Conservation (phyloP, 2,888 invertebrate species). For the Uropetala carovei region DNA sequence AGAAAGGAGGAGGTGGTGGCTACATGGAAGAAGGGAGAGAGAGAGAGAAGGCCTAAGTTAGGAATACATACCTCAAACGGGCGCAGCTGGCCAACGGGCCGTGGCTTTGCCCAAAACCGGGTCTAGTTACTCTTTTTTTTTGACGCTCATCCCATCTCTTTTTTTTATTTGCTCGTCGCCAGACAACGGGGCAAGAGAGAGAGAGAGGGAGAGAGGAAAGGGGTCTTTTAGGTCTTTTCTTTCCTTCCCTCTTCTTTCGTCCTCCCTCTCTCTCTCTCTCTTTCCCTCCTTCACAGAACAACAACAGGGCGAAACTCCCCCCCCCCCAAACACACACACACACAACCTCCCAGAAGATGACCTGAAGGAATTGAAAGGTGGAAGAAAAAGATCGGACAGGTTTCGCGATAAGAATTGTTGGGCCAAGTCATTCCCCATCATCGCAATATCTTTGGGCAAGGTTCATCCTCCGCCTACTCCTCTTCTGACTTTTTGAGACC, state of each 20-base stretch:
- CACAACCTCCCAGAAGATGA: not conserved
- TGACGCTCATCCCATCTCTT: not conserved
- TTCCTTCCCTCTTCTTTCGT: not conserved
- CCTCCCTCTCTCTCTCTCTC: not conserved
- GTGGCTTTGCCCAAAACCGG: not conserved
- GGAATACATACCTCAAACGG: slow-evolving; percentile 25
- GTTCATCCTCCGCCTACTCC: not conserved
- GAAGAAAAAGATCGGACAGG: slow-evolving; percentile 35
- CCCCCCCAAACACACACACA: too few relatives aligned
- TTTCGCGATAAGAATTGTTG: slow-evolving; percentile 34
- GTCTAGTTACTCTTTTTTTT: slow-evolving; percentile 21
- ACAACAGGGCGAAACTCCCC: not conserved
- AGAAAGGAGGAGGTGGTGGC: not conserved
- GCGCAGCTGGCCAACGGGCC: slow-evolving; percentile 49
- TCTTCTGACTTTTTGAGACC: too few relatives aligned
- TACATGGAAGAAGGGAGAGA: not conserved
- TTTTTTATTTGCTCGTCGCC: slow-evolving; percentile 31
- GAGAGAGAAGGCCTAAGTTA: not conserved
- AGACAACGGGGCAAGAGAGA: not conserved
- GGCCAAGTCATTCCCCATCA: not conserved
- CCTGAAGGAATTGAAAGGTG: slow-evolving; percentile 23
- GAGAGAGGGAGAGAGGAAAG: not conserved
- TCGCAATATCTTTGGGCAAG: not conserved
- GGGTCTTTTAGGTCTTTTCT: not conserved
- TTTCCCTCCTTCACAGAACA: not conserved